Evolutionary conservation across 2,797 vertebrate genomes (phyloP).

Genomic region (Heliangelus exortis): DNA sequence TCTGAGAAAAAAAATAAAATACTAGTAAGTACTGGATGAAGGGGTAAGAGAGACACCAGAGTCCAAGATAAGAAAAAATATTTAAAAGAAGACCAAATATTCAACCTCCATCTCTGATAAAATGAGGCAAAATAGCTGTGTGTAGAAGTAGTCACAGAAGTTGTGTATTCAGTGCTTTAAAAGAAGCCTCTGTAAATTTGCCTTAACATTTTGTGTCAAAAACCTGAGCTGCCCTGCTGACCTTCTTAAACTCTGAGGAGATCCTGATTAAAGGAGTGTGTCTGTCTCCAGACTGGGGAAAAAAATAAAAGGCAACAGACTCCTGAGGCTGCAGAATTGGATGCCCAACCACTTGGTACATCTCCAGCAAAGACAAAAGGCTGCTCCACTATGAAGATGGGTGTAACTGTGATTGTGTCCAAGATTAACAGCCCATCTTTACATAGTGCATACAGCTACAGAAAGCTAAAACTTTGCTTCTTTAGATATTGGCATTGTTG

Average conservation of each 20-base stretch:
- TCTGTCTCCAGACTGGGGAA: not conserved
- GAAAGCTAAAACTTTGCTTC: not conserved
- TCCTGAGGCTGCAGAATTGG: not conserved
- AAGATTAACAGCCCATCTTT: not conserved
- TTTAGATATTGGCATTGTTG: not conserved
- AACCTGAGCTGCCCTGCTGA: not conserved
- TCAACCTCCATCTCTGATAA: not conserved
- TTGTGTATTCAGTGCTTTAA: not conserved
- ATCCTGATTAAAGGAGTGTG: not conserved
- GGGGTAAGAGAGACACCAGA: not conserved
- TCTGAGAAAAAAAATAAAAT: not conserved
- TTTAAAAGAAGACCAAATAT: not conserved
- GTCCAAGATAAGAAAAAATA: not conserved
- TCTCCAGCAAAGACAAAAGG: not conserved
- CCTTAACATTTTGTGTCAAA: not conserved
- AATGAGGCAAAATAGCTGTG: not conserved
- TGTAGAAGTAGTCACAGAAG: not conserved
- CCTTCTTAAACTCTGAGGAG: not conserved
- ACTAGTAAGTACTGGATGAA: not conserved
- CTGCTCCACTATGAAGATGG: fast-evolving
- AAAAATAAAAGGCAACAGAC: not conserved
- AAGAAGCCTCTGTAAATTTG: not conserved
- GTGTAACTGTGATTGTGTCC: not conserved
- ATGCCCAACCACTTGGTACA: not conserved
- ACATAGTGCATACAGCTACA: not conserved